Evolutionary conservation across 37 sponge, comb jelly and placozoan genomes (phyloP).

Genomic region (Theonella swinhoei): DNA sequence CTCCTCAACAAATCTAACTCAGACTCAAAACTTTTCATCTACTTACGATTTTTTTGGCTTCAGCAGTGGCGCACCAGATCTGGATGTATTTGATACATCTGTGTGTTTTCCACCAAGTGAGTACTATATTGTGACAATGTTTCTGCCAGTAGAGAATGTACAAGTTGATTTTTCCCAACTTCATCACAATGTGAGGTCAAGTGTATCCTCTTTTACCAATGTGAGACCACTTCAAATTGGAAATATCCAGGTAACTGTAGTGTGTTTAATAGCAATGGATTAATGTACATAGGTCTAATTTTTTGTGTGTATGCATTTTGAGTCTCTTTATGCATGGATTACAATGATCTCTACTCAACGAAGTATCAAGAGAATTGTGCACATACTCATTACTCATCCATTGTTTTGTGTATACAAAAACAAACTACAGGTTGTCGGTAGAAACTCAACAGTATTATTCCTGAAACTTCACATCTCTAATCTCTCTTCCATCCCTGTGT

Average conservation of each 20-base stretch:
- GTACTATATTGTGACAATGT: background rate
- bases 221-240: slow-evolving; percentile 53
- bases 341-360: no score
- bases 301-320: no score
- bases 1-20: background rate
- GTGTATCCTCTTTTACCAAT: slow-evolving; percentile 13
- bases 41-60: slow-evolving; percentile 12
- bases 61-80: slow-evolving; percentile 23
- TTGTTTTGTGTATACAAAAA: no score
- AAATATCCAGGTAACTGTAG: slow-evolving; percentile 58
- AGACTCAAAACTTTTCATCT: background rate
- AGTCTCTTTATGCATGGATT: no score
- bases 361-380: no score
- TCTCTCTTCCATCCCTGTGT: slow-evolving; percentile 26
- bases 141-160: background rate
- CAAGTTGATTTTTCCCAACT: slow-evolving; percentile 12
- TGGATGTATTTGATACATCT: slow-evolving; percentile 56
- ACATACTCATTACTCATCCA: no score
- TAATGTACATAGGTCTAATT: no score
- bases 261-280: no score
- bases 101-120: slow-evolving; percentile 15
- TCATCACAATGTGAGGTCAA: slow-evolving; percentile 18
- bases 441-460: slow-evolving; percentile 2
- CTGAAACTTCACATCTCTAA: slow-evolving; percentile 38
- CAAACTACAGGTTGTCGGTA: slow-evolving; percentile 16